Evolutionary conservation across 1,140 invertebrate genomes (phyloP).

Genomic region (Cherax quadricarinatus): DNA sequence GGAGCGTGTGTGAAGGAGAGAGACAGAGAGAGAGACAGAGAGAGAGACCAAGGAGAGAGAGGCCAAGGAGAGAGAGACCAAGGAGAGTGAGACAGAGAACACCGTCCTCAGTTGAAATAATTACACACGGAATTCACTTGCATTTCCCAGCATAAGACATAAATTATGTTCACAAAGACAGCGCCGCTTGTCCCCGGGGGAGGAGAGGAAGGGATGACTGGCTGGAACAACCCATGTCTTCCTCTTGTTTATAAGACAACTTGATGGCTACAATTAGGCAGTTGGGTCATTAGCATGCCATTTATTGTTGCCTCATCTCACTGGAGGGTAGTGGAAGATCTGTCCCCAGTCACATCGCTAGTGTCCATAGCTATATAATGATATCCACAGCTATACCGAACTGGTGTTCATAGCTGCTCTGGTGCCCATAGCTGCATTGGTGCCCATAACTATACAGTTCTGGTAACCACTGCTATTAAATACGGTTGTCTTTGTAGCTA

Average conservation of each 20-base stretch:
- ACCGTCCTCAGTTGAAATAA: not conserved
- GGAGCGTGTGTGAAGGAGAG: not conserved
- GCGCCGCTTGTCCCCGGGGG: not conserved
- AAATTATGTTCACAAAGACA: slow-evolving; percentile 49
- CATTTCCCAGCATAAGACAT: slow-evolving; percentile 44
- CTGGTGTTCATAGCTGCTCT: no score
- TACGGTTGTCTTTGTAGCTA: no score
- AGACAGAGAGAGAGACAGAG: slow-evolving; percentile 8
- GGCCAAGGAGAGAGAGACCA: not conserved
- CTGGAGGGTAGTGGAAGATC: not conserved
- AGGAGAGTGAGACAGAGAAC: not conserved
- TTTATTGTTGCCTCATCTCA: slow-evolving; percentile 31
- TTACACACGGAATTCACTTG: slow-evolving; percentile 51
- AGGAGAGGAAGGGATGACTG: slow-evolving; percentile 14
- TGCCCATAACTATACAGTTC: no score
- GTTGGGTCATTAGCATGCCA: slow-evolving; percentile 38
- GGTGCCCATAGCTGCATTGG: no score
- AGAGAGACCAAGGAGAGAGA: not conserved
- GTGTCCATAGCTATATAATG: no score
- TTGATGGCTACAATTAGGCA: slow-evolving; percentile 52
- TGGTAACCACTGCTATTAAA: no score
- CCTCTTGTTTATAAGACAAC: slow-evolving; percentile 52
- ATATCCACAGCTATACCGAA: no score
- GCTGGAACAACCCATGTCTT: slow-evolving; percentile 28
- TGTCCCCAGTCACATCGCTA: no score